Percentiles rank a stretch among this genome's conserved stretches.
phyloP scores from a whole-genome alignment of 2,888 invertebrate genomes.

The Caenorhabditis wallacei region DNA sequence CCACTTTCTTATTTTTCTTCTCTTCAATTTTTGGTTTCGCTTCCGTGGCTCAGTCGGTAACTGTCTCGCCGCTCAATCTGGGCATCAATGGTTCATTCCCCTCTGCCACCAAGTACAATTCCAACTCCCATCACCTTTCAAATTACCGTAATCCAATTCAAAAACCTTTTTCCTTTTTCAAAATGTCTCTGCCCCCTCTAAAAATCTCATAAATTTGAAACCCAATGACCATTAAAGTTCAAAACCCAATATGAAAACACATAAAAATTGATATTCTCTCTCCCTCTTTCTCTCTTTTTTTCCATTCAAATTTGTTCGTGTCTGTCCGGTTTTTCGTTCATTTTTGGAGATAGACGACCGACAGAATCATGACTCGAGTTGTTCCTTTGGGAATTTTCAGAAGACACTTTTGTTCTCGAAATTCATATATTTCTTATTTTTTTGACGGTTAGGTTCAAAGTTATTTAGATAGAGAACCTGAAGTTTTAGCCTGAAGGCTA shows the following conservation, averaged over 20 bases:
- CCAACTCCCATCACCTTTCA: no score
- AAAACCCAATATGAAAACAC: constrained; percentile 9
- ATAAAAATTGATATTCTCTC: constrained; percentile 31
- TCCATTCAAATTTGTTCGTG: constrained; percentile 20
- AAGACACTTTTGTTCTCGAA: neutral
- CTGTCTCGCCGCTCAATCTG: no score
- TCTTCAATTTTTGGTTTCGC: no score
- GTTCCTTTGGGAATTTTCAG: constrained; percentile 6
- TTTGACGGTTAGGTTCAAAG: neutral
- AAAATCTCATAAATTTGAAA: constrained; percentile 4
- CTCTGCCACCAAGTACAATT: no score
- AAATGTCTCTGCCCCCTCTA: neutral
- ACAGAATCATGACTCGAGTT: constrained; percentile 19
- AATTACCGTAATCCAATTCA: no score
- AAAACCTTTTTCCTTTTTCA: no score
- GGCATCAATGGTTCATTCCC: no score
- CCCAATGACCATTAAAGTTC: neutral
- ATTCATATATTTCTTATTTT: neutral
- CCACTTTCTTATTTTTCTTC: no score
- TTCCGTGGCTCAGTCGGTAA: no score
- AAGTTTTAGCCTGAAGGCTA: no score
- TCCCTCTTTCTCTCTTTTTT: constrained; percentile 17
- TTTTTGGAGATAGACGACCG: constrained; percentile 14
- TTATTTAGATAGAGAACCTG: no score
- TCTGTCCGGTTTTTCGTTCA: constrained; percentile 32